A percentile compares a stretch with the other conserved stretches of the same genome.
Evolutionary conservation across 1,140 invertebrate species (phyloP).

Genomic region (Colletes gigas): DNA sequence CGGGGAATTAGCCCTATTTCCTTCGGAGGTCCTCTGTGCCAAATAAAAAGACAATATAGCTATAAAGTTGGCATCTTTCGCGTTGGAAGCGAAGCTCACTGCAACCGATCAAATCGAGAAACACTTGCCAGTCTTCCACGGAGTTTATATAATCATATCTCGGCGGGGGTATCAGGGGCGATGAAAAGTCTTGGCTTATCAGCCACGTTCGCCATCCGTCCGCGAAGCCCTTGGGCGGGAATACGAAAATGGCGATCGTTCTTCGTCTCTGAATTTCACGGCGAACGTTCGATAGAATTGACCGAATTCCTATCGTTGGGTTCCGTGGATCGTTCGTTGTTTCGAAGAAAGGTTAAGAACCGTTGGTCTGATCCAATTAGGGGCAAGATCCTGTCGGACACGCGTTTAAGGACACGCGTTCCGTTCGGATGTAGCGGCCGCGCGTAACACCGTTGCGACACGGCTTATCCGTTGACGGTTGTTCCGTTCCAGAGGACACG

Average conservation of each 20-base stretch:
- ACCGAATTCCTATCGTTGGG: background rate
- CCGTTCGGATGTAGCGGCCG: background rate
- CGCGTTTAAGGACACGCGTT: slow-evolving; percentile 40
- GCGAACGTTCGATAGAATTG: no score
- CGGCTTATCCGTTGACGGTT: slow-evolving; percentile 43
- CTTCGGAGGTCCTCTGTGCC: no score
- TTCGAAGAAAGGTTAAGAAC: background rate
- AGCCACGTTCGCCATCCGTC: no score
- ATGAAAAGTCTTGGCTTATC: background rate
- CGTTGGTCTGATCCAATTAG: slow-evolving; percentile 32
- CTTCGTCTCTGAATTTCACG: no score
- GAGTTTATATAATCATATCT: background rate
- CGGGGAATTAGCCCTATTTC: no score
- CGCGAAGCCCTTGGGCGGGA: slow-evolving; percentile 35
- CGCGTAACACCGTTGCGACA: slow-evolving; percentile 12
- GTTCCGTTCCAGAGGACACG: slow-evolving; percentile 43
- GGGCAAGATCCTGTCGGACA: background rate
- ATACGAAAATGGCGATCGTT: slow-evolving; percentile 15
- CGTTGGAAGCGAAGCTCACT: no score
- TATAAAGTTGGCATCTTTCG: no score
- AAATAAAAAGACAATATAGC: no score
- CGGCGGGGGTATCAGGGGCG: background rate
- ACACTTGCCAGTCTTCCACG: background rate
- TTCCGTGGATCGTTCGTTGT: background rate
- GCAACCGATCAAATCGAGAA: background rate